Base-by-base conservation (phyloP, 64 coral and sea anemone species). In the Montipora sp. region DNA sequence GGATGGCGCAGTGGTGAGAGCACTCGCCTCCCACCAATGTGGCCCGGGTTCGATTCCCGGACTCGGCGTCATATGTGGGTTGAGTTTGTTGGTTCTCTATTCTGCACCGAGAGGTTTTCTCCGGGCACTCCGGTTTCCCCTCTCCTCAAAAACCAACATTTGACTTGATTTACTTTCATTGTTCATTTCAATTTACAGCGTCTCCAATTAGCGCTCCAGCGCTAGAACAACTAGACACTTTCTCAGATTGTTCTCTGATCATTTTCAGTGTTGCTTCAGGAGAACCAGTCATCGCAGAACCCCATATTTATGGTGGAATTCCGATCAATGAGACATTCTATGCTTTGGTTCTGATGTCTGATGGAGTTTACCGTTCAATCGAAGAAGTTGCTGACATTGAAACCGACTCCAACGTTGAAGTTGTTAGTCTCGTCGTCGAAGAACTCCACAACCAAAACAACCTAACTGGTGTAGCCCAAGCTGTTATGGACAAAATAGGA, bases 281-380 rank as follows among this genome's bases (percentile, higher is more conserved):
- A 66, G 98, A 99, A 66, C 98, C 98, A 68, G 98, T 99, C 0
- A 99, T 99, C 5, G 98, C 94, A 5, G 98, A 99, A 80, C 98
- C 98, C 19, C 71, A 96, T 48, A 96, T 93, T 71, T 86, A 50
- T 59, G 94, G 94, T 73, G 94, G 94, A 11, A 92, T 99, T 74
- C 83, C 89, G 65, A 89, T 99, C 55, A 94, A 99, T 36, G 88
- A 92, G 12, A 78, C 98, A 46, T 96, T 99, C 60, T 93, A 90
- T 87, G 92, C 92, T 12, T 57, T 99, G 47, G 91, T 99, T 20
- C 84, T 99, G 16, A 99, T 99, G 98, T 96, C 98, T 51, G 98
- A 99, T 81, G 98, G 98, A 43, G 51, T 99, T 66, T 99, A 99
- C 77, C 94, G 94, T 45, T 93, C 90, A 16, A 76, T 99, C 15